phyloP scores from a whole-genome alignment of 2,113 vertebrate species.

The Clupea harengus region DNA sequence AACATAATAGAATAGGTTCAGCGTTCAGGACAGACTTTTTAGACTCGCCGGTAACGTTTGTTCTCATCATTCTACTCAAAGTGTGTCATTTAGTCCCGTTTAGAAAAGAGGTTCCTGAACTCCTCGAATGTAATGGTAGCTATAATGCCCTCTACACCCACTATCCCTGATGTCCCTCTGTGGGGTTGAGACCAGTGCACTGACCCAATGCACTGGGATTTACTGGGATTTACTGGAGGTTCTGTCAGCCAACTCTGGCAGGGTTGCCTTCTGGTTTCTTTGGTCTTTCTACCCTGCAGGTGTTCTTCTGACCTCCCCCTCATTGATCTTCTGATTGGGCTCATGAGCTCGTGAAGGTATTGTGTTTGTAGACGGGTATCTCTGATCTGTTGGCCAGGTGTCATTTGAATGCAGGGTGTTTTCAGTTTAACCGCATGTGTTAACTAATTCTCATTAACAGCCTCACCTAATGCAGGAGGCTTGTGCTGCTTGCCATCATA shows the following conservation, averaged over 20 bases:
- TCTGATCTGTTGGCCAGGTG: slow-evolving; percentile 55
- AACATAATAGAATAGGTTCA: not conserved
- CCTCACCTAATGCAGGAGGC: not conserved
- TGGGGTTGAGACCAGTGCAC: not conserved
- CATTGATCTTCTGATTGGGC: slow-evolving; percentile 60
- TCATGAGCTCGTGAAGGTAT: slow-evolving; percentile 63
- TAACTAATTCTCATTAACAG: not conserved
- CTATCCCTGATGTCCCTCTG: not conserved
- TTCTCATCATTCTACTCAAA: not conserved
- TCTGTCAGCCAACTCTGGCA: slow-evolving; percentile 48
- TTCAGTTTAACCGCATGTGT: not conserved
- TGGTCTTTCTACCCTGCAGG: slow-evolving; percentile 68
- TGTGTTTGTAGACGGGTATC: slow-evolving; percentile 25
- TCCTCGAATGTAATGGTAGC: not conserved
- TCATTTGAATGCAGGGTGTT: not conserved
- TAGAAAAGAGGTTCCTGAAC: not conserved
- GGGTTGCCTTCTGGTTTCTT: slow-evolving; percentile 65
- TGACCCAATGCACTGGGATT: not conserved
- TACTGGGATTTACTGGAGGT: slow-evolving; percentile 33
- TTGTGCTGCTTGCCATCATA: not conserved
- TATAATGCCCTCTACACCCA: not conserved
- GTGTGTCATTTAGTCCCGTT: not conserved
- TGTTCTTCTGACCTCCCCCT: slow-evolving; percentile 72
- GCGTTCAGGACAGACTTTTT: not conserved
- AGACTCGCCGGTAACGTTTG: too few relatives aligned